A percentile compares a stretch with the other conserved stretches of the same genome.
Conservation (phyloP, 2,888 invertebrate genomes). For the Axea sp. region DNA sequence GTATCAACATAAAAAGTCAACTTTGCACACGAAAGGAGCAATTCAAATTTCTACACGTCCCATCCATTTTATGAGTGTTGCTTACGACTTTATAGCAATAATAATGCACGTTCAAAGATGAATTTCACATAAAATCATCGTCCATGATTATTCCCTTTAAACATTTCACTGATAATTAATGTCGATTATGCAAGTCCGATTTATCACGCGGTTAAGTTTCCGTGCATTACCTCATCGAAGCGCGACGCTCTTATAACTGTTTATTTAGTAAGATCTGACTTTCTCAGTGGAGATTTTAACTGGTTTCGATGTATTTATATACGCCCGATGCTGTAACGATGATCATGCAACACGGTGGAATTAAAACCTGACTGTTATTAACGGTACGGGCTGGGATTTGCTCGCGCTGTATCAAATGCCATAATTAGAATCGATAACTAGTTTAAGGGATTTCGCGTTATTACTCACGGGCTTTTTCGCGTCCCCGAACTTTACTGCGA, state of each 20-base stretch:
- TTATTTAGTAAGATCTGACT: conserved; percentile 39
- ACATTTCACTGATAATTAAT: no score
- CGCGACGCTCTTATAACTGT: conserved; percentile 29
- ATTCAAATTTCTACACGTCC: no score
- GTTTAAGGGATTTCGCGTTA: conserved; percentile 49
- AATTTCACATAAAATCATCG: no score
- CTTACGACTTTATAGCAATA: no score
- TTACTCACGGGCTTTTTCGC: conserved; percentile 27
- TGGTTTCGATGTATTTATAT: conserved; percentile 31
- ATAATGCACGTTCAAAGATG: no score
- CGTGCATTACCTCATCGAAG: not conserved
- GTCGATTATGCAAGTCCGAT: no score
- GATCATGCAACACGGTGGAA: conserved; percentile 42
- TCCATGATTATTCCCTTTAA: no score
- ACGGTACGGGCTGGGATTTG: conserved; percentile 40
- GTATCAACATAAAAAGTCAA: no score
- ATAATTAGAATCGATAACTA: conserved; percentile 54
- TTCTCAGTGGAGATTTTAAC: conserved; percentile 21
- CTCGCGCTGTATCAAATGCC: conserved; percentile 9
- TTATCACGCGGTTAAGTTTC: no score
- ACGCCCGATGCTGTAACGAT: conserved; percentile 30
- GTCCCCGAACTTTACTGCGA: conserved; percentile 1
- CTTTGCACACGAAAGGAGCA: no score
- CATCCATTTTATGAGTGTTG: no score
- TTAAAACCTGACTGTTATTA: conserved; percentile 47